A percentile compares a stretch with the other conserved stretches of the same genome.
phyloP scores from a whole-genome alignment of 2,113 vertebrate species.

The Charina bottae region DNA sequence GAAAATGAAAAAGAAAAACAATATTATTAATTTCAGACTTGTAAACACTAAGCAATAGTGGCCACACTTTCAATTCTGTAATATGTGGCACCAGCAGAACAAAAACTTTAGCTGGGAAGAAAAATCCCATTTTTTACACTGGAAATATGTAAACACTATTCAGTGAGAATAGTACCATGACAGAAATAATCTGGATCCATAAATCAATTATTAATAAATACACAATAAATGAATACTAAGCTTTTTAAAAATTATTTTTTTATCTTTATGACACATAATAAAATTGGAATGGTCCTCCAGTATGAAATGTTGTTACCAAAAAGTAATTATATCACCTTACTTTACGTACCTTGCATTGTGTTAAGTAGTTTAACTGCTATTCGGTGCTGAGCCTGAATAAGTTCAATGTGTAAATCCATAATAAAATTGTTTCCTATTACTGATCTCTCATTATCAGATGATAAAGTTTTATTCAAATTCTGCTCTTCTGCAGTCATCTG shows the following conservation, averaged over 20 bases:
- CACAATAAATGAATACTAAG: background rate
- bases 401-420: conserved; percentile 86
- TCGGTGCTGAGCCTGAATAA: conserved; percentile 84
- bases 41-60: background rate
- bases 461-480: conserved; percentile 47
- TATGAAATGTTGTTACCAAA: background rate
- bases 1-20: background rate
- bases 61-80: background rate
- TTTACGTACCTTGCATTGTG: conserved; percentile 76
- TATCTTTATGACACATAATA: background rate
- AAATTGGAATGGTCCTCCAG: background rate
- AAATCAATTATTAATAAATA: background rate
- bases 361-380: conserved; percentile 81
- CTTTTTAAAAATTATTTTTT: background rate
- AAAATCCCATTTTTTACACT: background rate
- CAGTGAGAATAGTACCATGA: background rate
- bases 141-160: background rate
- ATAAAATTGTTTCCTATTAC: conserved; percentile 63
- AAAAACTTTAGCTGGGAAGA: background rate
- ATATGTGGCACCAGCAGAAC: background rate
- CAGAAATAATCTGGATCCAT: background rate
- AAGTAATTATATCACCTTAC: conserved; percentile 1
- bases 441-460: conserved; percentile 44
- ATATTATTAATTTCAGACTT: background rate
- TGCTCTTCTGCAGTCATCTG: conserved; percentile 51